Evolutionary conservation across 2,113 vertebrate genomes (phyloP), one percentile per base, ranked within the genome.

Genomic region (Tapirus terrestris): DNA sequence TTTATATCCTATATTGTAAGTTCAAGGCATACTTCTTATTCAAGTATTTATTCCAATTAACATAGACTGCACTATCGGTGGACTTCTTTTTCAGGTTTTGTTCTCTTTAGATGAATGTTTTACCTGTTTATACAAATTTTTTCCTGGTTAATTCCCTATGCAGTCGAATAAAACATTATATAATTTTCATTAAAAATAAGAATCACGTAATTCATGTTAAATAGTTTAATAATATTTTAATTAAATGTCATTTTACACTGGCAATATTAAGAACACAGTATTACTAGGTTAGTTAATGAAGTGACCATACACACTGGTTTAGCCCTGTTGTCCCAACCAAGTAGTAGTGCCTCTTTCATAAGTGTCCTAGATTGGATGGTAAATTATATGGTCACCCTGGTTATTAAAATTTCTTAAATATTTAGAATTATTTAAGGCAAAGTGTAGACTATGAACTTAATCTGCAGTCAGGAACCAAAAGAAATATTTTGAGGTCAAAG

Each of bases 161-260:
- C 2, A 89, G 2, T 86, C 14, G 82, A 70, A 53, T 93, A 63
- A 90, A 95, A 36, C 73, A 90, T 72, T 79, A 43, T 77, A 20
- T 53, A 84, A 70, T 89, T 94, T 91, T 79, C 45, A 88, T 94
- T 93, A 92, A 95, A 83, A 87, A 61, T 72, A n/a, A 76, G 25
- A 96, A 73, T 84, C 33, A 91, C 94, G 31, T 56, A 82, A 23
- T 91, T 96, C 56, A 36, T 63, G 75, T 76, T 87, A 79, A 89
- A 81, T 80, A 5, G 45, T 65, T 87, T 85, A 65, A 53, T 87
- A 51, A 75, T 89, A 67, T 81, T 95, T 96, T 39, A 84, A 60
- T 79, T 93, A 96, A 94, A 51, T 80, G 31, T 45, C 17, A n/a
- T 93, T 97, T 65, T 81, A 85, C 53, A 51, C 36, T 39, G 84